phyloP scores from a whole-genome alignment of 2,888 invertebrate species.

The Habrosyne pyritoides region DNA sequence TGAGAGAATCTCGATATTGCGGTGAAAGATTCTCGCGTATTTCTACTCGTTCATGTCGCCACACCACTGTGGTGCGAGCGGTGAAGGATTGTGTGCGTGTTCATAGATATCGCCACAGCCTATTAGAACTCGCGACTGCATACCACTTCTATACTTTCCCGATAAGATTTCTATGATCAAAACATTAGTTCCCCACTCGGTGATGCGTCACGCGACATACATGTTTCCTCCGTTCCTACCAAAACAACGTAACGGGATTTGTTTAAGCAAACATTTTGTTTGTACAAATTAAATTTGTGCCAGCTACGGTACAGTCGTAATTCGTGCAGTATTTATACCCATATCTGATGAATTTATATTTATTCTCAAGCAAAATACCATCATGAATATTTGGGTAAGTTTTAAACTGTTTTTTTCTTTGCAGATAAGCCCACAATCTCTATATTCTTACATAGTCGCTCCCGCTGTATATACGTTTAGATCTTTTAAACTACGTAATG shows the following conservation, averaged over 20 bases:
- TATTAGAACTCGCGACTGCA: too few relatives aligned
- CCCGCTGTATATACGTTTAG: too few relatives aligned
- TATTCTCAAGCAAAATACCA: not conserved
- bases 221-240: not conserved
- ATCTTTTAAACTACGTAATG: too few relatives aligned
- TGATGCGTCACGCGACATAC: not conserved
- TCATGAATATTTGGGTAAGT: conserved; percentile 2
- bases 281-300: not conserved
- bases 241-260: not conserved
- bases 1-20: too few relatives aligned
- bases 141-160: not conserved
- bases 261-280: conserved; percentile 6
- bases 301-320: not conserved
- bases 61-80: too few relatives aligned
- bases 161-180: not conserved
- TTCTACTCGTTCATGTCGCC: too few relatives aligned
- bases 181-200: not conserved
- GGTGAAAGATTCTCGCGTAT: too few relatives aligned
- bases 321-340: not conserved
- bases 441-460: too few relatives aligned
- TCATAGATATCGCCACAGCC: too few relatives aligned
- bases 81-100: too few relatives aligned
- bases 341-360: not conserved
- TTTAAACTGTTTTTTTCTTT: not conserved
- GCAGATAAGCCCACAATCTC: too few relatives aligned